Percentiles rank a stretch among this genome's conserved stretches.
Evolutionary conservation across 2,797 vertebrate genomes (phyloP).

Genomic region (Otolemur crassicaudatus): DNA sequence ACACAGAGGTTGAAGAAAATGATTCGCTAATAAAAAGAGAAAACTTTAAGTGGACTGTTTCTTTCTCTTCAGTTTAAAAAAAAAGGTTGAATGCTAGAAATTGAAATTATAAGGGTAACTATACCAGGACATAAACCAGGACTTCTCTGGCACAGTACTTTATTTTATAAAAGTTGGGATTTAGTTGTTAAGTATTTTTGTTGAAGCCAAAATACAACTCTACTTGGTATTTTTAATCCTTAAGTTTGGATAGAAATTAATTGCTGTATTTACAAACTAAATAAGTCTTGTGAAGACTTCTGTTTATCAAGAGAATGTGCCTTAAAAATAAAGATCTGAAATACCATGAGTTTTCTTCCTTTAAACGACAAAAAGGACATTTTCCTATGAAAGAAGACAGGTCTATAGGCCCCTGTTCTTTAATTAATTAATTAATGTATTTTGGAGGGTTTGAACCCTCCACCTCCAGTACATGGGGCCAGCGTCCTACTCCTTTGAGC

Average conservation of each 20-base stretch:
- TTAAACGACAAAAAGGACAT: not conserved
- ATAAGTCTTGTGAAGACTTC: not conserved
- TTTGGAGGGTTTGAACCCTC: too few relatives aligned
- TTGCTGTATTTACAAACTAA: slow-evolving; percentile 1
- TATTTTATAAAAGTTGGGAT: not conserved
- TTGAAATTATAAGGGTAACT: slow-evolving; percentile 50
- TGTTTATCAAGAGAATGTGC: not conserved
- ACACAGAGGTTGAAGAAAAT: slow-evolving; percentile 63
- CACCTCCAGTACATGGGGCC: too few relatives aligned
- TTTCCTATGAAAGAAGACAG: too few relatives aligned
- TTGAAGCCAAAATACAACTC: not conserved
- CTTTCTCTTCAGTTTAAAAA: slow-evolving; percentile 64
- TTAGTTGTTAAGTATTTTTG: not conserved
- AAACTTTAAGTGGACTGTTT: slow-evolving; percentile 64
- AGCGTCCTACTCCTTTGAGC: too few relatives aligned
- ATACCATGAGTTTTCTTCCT: not conserved
- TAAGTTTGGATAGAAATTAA: not conserved
- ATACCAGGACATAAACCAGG: slow-evolving; percentile 53
- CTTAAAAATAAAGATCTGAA: not conserved
- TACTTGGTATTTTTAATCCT: not conserved
- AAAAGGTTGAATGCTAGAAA: slow-evolving; percentile 70
- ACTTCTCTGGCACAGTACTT: not conserved
- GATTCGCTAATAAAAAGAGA: slow-evolving; percentile 13
- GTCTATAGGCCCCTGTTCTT: fast-evolving
- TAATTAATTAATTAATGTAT: too few relatives aligned